Base-by-base conservation (phyloP, 2,113 vertebrate genomes). In the Australoheros scitulus region DNA sequence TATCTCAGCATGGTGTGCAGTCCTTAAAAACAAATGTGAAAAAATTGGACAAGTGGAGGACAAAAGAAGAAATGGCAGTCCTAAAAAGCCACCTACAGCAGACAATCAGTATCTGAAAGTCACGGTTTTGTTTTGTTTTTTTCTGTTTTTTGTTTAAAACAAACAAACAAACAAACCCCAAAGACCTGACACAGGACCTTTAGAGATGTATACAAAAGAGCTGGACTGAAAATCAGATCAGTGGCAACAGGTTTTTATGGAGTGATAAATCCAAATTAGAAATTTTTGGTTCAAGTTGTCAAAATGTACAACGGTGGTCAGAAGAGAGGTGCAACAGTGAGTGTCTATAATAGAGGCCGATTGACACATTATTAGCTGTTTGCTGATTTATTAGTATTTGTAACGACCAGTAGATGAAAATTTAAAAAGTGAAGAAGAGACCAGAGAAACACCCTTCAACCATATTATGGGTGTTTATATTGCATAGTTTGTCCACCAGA, bases 311-410 rank as follows among this genome's bases (percentile, higher is more conserved):
- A 38, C n/a, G 11, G 61, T 13, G 20, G 61, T 63, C 34, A 38
- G 61, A n/a, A 38, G 18, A 63, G 2, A 2, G 26, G 26, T 9
- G 17, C 29, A 29, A 60, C 0, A 32, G 38, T 17, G 63, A 43
- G 63, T 24, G 13, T 14, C 1, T 24, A 24, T 7, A 43, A 7
- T 6, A 10, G n/a, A 65, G 43, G 38, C 38, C 0, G 1, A 34
- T 4, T 34, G 4, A n/a, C 36, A 10, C 22, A 43, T 34, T 34
- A 24, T 47, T 68, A 22, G 14, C 38, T 1, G 24, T 43, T 1
- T 43, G 43, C 14, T 26, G 14, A 68, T 68, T 17, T 38, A 47
- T 65, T 43, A 6, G 36, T 36, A 36, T 36, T 36, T 36, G 7
- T 36, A 38, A 10, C 0, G 36, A 10, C 36, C 36, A 38, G 36